A percentile compares a stretch with the other conserved stretches of the same genome.
Conservation (phyloP, 2,113 vertebrate species). For the Lagopus muta region DNA sequence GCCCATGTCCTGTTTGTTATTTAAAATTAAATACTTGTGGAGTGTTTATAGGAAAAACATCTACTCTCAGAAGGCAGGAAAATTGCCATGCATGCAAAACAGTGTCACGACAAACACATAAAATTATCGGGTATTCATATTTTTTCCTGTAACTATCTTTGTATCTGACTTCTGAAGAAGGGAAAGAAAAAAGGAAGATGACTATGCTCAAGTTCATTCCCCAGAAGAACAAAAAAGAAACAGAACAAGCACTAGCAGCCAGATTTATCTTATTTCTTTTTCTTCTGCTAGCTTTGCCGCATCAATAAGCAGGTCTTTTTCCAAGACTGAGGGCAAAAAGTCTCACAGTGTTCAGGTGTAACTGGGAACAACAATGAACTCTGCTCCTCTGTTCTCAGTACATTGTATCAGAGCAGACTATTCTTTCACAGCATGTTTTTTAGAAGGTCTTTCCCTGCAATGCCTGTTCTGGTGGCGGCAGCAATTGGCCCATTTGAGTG, state of each 20-base stretch:
- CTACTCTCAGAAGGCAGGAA: background rate
- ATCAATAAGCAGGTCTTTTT: fast-evolving
- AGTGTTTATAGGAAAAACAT: background rate
- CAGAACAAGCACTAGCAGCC: background rate
- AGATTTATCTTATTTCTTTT: background rate
- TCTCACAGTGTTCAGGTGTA: background rate
- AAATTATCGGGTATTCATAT: background rate
- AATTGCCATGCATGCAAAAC: background rate
- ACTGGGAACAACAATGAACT: fast-evolving
- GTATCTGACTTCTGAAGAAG: background rate
- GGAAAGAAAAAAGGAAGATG: background rate
- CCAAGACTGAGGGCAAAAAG: background rate
- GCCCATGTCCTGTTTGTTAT: background rate
- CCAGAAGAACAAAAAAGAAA: background rate
- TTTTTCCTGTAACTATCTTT: background rate
- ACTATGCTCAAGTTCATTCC: background rate
- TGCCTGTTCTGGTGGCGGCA: background rate
- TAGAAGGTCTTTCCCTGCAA: background rate
- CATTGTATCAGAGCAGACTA: background rate
- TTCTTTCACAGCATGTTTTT: background rate
- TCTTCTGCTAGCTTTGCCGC: background rate
- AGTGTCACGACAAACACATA: background rate
- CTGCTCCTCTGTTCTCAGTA: background rate
- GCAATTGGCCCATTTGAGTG: fast-evolving
- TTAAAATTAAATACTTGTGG: background rate